Evolutionary conservation across 2,113 vertebrate genomes (phyloP).

Genomic region (Cairina moschata): DNA sequence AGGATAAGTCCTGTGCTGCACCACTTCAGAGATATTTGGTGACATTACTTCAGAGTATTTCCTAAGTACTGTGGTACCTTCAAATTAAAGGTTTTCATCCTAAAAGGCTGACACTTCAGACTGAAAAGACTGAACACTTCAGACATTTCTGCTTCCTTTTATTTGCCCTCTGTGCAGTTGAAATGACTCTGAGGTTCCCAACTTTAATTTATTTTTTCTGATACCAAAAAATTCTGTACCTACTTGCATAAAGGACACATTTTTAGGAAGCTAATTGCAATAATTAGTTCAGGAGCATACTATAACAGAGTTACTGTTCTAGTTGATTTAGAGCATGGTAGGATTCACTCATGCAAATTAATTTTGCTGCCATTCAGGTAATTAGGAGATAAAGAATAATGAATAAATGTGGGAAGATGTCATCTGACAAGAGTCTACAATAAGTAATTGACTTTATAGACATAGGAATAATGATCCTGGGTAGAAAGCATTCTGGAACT

Average conservation of each 20-base stretch:
- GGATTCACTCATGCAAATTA: not conserved
- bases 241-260: not conserved
- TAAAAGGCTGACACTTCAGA: too few relatives aligned
- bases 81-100: not conserved
- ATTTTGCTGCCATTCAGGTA: not conserved
- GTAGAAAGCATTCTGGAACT: not conserved
- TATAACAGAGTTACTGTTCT: not conserved
- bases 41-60: not conserved
- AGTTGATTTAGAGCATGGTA: not conserved
- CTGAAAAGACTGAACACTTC: not conserved
- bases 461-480: not conserved
- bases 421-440: not conserved
- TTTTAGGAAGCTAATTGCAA: not conserved
- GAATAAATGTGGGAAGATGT: not conserved
- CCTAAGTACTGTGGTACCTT: not conserved
- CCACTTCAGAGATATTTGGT: not conserved
- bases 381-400: not conserved
- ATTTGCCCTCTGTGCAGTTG: not conserved
- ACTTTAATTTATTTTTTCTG: not conserved
- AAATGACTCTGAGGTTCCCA: not conserved
- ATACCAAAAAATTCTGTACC: not conserved
- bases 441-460: not conserved
- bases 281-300: not conserved
- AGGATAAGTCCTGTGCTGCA: not conserved
- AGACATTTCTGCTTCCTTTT: fast-evolving